phyloP scores from a whole-genome alignment of 2,888 invertebrate genomes.

The Syrphus vitripennis region DNA sequence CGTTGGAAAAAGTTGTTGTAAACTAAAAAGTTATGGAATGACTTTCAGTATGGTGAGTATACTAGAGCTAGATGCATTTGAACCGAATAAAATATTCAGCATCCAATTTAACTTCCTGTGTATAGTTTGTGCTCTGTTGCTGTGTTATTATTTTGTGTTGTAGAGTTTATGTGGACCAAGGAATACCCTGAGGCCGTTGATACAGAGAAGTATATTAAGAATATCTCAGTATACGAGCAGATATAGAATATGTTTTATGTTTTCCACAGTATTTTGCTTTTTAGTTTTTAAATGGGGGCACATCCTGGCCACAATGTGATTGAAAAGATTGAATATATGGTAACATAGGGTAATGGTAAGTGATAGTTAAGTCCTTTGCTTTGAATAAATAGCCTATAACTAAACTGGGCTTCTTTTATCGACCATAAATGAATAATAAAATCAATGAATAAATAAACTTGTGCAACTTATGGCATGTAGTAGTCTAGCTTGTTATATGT shows the following conservation, averaged over 20 bases:
- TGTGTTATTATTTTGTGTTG: neutral
- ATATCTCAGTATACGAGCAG: neutral
- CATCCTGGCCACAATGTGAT: conserved; percentile 13
- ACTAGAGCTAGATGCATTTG: conserved; percentile 25
- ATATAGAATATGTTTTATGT: neutral
- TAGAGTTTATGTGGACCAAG: conserved; percentile 44
- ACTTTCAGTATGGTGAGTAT: neutral
- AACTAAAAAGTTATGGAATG: conserved; percentile 10
- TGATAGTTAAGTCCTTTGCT: conserved; percentile 12
- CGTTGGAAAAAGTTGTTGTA: conserved; percentile 16
- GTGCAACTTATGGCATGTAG: neutral
- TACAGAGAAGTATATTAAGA: conserved; percentile 17
- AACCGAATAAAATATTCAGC: conserved; percentile 60
- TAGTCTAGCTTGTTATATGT: neutral
- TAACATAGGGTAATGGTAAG: conserved; percentile 24
- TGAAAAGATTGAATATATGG: conserved; percentile 17
- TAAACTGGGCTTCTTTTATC: neutral
- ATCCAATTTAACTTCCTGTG: conserved; percentile 63
- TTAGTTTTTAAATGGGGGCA: neutral
- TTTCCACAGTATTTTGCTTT: conserved; percentile 10
- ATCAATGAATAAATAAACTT: neutral
- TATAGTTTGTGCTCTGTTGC: conserved; percentile 3
- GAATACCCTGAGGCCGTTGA: conserved; percentile 52
- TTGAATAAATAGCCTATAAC: conserved; percentile 50
- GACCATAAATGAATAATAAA: conserved; percentile 8